Percentiles rank a stretch among this genome's conserved stretches.
phyloP scores from a whole-genome alignment of 1,140 invertebrate genomes.

The Telenomus remus region DNA sequence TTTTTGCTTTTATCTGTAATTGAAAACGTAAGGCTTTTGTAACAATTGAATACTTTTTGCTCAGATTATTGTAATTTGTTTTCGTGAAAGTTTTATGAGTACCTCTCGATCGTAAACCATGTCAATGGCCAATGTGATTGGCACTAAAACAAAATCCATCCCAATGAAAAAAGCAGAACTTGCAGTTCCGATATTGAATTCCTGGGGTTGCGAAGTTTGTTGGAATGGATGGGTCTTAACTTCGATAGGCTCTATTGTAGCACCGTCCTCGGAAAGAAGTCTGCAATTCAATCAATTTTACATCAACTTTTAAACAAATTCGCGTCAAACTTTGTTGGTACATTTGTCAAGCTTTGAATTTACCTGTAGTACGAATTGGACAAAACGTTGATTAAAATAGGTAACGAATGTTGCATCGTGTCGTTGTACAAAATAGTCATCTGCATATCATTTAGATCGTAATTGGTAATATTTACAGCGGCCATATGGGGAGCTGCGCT shows the following conservation, averaged over 20 bases:
- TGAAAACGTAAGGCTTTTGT: background rate
- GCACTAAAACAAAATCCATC: slow-evolving; percentile 85
- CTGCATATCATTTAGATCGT: slow-evolving; percentile 73
- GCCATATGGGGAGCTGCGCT: slow-evolving; percentile 80
- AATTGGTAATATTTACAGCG: slow-evolving; percentile 79
- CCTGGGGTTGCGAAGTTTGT: slow-evolving; percentile 80
- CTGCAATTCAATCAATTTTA: slow-evolving; percentile 30
- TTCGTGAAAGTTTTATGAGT: slow-evolving; percentile 45
- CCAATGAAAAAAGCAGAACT: slow-evolving; percentile 84
- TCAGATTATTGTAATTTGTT: background rate
- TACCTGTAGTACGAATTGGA: slow-evolving; percentile 84
- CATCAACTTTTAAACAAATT: too few relatives aligned
- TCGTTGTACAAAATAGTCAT: slow-evolving; percentile 86
- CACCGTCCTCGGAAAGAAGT: slow-evolving; percentile 55
- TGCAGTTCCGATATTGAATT: slow-evolving; percentile 83
- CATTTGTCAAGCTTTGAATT: too few relatives aligned
- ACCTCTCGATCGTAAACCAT: slow-evolving; percentile 91
- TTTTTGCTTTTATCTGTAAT: slow-evolving; percentile 86
- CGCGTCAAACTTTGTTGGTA: too few relatives aligned
- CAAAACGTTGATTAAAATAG: slow-evolving; percentile 84
- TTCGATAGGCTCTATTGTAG: slow-evolving; percentile 71
- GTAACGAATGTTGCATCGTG: slow-evolving; percentile 85
- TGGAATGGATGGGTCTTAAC: slow-evolving; percentile 82
- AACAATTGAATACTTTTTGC: slow-evolving; percentile 1
- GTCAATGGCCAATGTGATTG: slow-evolving; percentile 85